Evolutionary conservation across 2,113 vertebrate species (phyloP).

Genomic region (Aleadryas rufinucha): DNA sequence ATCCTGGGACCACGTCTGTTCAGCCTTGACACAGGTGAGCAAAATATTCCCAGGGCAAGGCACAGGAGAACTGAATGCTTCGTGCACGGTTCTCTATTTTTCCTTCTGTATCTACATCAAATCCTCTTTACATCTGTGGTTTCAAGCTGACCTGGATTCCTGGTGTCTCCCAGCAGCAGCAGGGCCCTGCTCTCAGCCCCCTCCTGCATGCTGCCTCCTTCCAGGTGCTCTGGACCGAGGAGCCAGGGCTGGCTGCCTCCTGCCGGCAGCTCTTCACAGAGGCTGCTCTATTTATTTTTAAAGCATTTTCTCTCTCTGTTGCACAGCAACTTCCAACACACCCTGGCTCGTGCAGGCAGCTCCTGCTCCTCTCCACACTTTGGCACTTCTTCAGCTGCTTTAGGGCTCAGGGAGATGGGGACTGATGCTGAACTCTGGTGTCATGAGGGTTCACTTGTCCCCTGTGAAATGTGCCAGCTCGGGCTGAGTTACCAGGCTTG

Average conservation of each 20-base stretch:
- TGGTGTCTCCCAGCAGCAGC: background rate
- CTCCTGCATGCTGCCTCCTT: background rate
- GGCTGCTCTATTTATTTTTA: background rate
- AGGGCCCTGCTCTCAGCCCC: background rate
- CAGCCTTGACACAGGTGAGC: accelerated
- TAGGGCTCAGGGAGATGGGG: background rate
- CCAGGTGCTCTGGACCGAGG: accelerated
- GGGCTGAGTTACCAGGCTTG: background rate
- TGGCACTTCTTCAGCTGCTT: background rate
- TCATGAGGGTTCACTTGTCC: background rate
- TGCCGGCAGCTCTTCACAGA: background rate
- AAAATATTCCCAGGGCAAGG: background rate
- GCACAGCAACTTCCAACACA: background rate
- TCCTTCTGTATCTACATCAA: background rate
- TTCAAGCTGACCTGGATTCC: background rate
- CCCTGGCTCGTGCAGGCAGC: background rate
- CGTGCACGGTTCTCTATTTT: accelerated
- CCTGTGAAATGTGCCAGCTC: background rate
- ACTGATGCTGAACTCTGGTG: background rate
- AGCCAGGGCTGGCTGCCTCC: background rate
- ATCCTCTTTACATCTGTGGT: background rate
- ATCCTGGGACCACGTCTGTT: accelerated
- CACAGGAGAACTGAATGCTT: background rate
- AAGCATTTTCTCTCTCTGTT: background rate
- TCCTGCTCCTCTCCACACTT: background rate